Evolutionary conservation across 2,888 invertebrate species (phyloP).

Genomic region (Chromoteleia sp.): DNA sequence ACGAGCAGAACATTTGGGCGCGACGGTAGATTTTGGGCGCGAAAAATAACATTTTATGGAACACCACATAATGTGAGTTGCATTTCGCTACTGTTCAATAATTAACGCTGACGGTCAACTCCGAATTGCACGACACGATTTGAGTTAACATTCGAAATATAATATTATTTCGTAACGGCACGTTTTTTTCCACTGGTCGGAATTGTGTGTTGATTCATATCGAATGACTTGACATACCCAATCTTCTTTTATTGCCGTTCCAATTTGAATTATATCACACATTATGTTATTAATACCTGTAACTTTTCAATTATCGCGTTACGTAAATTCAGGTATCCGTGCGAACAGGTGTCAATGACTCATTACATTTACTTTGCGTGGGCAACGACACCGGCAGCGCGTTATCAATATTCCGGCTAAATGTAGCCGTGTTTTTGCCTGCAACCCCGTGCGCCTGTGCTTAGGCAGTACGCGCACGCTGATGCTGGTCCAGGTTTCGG

Average conservation of each 20-base stretch:
- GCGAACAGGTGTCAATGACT: conserved; percentile 68
- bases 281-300: conserved; percentile 68
- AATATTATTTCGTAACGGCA: conserved; percentile 57
- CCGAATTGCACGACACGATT: conserved; percentile 31
- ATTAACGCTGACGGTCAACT: conserved; percentile 11
- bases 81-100: background rate
- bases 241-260: conserved; percentile 67
- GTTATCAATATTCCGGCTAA: conserved; percentile 48
- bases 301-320: conserved; percentile 67
- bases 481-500: conserved; percentile 42
- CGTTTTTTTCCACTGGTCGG: conserved; percentile 56
- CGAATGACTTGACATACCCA: conserved; percentile 65
- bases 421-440: conserved; percentile 35
- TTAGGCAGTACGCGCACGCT: conserved; percentile 50
- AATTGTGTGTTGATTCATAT: conserved; percentile 66
- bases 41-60: too few species aligned
- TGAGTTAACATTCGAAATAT: conserved; percentile 49
- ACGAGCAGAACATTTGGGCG: too few species aligned
- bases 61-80: too few species aligned
- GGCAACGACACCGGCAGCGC: conserved; percentile 37
- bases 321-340: conserved; percentile 58
- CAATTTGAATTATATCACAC: conserved; percentile 67
- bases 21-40: too few species aligned
- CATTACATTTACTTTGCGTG: conserved; percentile 56
- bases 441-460: conserved; percentile 48